Base-by-base conservation (phyloP, 2,888 invertebrate species). In the Auanema sp. region DNA sequence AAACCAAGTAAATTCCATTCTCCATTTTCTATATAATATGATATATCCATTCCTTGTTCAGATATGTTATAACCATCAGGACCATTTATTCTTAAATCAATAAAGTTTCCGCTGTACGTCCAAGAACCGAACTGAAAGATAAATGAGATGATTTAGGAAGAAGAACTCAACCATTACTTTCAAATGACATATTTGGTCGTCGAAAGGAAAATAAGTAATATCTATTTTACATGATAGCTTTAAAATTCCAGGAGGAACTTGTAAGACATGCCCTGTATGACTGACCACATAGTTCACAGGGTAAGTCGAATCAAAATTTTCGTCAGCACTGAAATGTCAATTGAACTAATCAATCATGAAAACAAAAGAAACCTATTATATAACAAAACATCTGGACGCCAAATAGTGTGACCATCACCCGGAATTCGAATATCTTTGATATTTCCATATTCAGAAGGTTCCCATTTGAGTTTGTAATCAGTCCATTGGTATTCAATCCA, bases 11-110 rank as follows among this genome's bases (percentile, higher is more conserved):
- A 89, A 88, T 95, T 93, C 97, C 97, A 97, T 89, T 97, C 97
- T 85, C 97, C 97, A 87, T 97, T 98, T 81, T 93, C 91, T 85
- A 96, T 95, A 89, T 95, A 98, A 88, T 93, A 88, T 92, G 92
- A 85, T 24, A 69, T 71, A 64, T 79, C 77, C 66, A 77, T 72
- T 42, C 73, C 77, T 61, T 75, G 71, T 54, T 72, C 65, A 14
- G 68, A 69, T 47, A 71, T 68, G 25, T 69, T 72, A 23, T 65
- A 63, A 11, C 72, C 70, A 21, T 74, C 77, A 6, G 76, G 75
- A 11, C 69, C 74, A 55, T 68, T 72, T 41, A 77, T 75, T 54
- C 73, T 57, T 84, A 98, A 89, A 88, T 97, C 94, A 88, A 98
- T 89, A 91, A 80, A 80, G 23, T 82, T 77, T 5, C 94, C 95